These are phyloP conservation scores for Brachionus koreanus DNA, from an alignment of 1,140 invertebrate species.

Conservation along the genomic window DNA sequence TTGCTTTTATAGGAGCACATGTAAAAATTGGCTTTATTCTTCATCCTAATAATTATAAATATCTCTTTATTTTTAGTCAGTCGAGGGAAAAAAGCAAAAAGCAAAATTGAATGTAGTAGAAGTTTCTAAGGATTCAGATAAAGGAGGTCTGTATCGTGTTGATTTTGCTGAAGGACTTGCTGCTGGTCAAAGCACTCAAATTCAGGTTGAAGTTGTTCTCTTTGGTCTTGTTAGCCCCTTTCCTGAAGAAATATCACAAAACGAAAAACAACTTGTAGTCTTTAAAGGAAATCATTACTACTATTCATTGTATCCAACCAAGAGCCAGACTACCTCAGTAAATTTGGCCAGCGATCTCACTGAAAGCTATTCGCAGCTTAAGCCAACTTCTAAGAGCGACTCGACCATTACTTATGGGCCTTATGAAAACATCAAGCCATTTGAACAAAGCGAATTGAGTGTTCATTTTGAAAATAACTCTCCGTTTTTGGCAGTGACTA, in stretches of 20 bases:
- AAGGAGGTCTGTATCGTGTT: neutral
- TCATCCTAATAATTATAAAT: neutral
- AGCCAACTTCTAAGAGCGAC: constrained; percentile 75
- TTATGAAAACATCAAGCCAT: constrained; percentile 70
- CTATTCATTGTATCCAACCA: constrained; percentile 74
- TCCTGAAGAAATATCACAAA: constrained; percentile 79
- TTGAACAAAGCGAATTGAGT: constrained; percentile 65
- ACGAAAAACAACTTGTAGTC: constrained; percentile 85
- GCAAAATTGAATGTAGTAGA: constrained; percentile 7
- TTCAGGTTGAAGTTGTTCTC: constrained; percentile 60
- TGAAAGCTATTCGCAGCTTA: constrained; percentile 78
- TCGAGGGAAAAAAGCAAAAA: constrained; percentile 10
- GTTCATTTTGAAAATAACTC: constrained; percentile 95
- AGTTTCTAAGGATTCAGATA: neutral
- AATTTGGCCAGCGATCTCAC: constrained; percentile 72
- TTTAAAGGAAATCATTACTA: constrained; percentile 78
- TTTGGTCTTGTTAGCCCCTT: constrained; percentile 73
- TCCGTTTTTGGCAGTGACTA: constrained; percentile 85
- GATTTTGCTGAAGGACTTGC: neutral
- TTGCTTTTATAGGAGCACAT: constrained; percentile 37
- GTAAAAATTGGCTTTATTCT: neutral
- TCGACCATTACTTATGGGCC: constrained; percentile 78
- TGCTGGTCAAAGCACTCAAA: neutral
- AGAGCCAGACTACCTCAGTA: constrained; percentile 75
- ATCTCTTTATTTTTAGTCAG: constrained; percentile 13